Conservation (phyloP, 2,888 invertebrate genomes). For the Timema podura region DNA sequence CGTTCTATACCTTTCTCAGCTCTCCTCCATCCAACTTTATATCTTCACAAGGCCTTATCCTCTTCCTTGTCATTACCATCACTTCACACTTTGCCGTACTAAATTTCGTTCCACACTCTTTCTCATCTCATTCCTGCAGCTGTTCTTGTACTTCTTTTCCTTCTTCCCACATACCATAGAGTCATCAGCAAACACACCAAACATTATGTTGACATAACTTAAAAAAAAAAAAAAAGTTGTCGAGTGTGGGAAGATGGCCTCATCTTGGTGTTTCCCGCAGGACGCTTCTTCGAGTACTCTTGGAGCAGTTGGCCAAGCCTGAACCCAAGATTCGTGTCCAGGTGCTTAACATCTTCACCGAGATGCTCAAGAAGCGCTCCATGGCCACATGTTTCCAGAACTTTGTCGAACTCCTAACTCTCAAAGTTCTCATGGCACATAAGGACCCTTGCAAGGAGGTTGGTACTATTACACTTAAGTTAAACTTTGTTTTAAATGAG, state of each 20-base stretch:
- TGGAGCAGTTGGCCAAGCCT: constrained; percentile 67
- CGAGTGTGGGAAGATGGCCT: neutral
- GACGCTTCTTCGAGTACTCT: constrained; percentile 63
- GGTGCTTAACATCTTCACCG: constrained; percentile 67
- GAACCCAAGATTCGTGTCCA: constrained; percentile 47
- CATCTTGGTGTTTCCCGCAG: constrained; percentile 37
- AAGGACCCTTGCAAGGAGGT: constrained; percentile 54
- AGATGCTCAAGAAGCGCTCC: constrained; percentile 75
- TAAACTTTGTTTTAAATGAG: neutral
- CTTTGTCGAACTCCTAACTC: constrained; percentile 85
- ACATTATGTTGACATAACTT: too few species aligned
- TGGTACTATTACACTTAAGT: constrained; percentile 31
- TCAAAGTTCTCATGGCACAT: constrained; percentile 86
- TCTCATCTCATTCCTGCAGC: too few species aligned
- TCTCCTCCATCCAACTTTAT: too few species aligned
- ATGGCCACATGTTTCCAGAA: constrained; percentile 76
- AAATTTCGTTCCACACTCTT: too few species aligned
- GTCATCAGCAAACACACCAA: too few species aligned
- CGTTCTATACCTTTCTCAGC: too few species aligned
- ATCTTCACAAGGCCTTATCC: too few species aligned
- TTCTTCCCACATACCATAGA: too few species aligned
- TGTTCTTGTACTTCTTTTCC: too few species aligned
- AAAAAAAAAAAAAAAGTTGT: too few species aligned
- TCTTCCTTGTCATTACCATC: too few species aligned
- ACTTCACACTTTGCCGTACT: too few species aligned